A percentile compares a stretch with the other conserved stretches of the same genome.
Evolutionary conservation across 2,888 invertebrate genomes (phyloP).

Genomic region (Sesia bembeciformis): DNA sequence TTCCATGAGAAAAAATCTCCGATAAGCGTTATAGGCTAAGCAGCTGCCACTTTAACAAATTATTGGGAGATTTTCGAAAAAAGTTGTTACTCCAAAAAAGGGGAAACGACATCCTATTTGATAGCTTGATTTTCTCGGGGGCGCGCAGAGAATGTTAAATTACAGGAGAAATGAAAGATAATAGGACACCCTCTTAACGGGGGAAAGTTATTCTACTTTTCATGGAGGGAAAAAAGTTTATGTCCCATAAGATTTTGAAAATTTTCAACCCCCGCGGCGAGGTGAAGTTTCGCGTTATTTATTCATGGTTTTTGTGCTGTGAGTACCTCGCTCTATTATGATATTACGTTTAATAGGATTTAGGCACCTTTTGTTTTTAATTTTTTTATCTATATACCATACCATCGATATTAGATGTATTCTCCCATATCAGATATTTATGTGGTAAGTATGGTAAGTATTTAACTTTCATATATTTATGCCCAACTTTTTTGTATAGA

Average conservation of each 20-base stretch:
- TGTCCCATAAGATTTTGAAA: constrained; percentile 61
- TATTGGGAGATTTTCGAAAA: constrained; percentile 65
- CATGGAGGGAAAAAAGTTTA: constrained; percentile 51
- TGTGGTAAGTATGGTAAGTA: too few species aligned
- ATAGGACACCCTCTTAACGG: constrained; percentile 59
- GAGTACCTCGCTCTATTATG: too few species aligned
- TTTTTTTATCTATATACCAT: too few species aligned
- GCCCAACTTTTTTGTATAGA: too few species aligned
- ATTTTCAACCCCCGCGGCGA: constrained; percentile 38
- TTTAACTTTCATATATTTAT: too few species aligned
- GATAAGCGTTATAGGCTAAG: constrained; percentile 68
- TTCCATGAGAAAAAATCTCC: constrained; percentile 29
- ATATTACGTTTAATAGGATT: too few species aligned
- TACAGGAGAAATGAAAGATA: constrained; percentile 72
- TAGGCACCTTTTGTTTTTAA: too few species aligned
- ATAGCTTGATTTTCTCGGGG: constrained; percentile 63
- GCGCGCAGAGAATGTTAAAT: constrained; percentile 69
- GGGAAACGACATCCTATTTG: constrained; percentile 57
- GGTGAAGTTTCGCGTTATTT: constrained; percentile 53
- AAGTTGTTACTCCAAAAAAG: constrained; percentile 62
- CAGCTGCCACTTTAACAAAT: constrained; percentile 71
- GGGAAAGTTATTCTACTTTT: constrained; percentile 47
- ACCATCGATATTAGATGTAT: too few species aligned
- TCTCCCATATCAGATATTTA: too few species aligned
- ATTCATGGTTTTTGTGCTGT: constrained; percentile 37